Base-by-base conservation (phyloP, 2,888 invertebrate species). In the Apodemia zela region DNA sequence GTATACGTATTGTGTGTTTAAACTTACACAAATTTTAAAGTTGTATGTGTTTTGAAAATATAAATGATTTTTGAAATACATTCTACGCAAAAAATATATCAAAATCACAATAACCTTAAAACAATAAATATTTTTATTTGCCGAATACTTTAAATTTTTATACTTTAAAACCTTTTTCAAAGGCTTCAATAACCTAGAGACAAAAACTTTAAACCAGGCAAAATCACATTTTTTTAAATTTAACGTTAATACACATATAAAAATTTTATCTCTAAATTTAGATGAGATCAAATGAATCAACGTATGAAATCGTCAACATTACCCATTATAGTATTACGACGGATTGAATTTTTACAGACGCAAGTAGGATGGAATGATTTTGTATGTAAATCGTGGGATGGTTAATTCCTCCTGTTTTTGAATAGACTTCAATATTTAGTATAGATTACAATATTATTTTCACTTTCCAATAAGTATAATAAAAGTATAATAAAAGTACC, bases 341-440 rank as follows among this genome's bases (percentile, higher is more conserved):
- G 51, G 51, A 59, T 59, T 59, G 15, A 17, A n/a, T 59, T 59
- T 38, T 25, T 33, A 15, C 4, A 59, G 59, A 59, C 58, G 58
- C 17, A 61, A 51, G 51, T 49, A 49, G 61, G 61, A 49, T 61
- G 61, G 49, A 29, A 49, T 17, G 61, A 29, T 33, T 58, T 33
- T 33, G n/a, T 33, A 58, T 33, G 13, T 58, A 10, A n/a, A 2
- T 49, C 49, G 49, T 49, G 17, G 18, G 49, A 49, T 49, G 49
- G 49, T 49, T 49, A 17, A 5, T 45, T 45, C 15, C 5, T 6
- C 2, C 0, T 49, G 1, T 35, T 35, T 8, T 35, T 35, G 35
- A 35, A 35, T n/a, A n/a, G 10, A 33, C 33, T 33, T n/a, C n/a
- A n/a, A n/a, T n/a, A 33, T 33, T 33, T 33, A 8, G 33, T 33